Percentiles rank a stretch among this genome's conserved stretches.
These are phyloP conservation scores for Smutsia gigantea DNA, from an alignment of 2,797 vertebrate genomes.

Conservation along the genomic window DNA sequence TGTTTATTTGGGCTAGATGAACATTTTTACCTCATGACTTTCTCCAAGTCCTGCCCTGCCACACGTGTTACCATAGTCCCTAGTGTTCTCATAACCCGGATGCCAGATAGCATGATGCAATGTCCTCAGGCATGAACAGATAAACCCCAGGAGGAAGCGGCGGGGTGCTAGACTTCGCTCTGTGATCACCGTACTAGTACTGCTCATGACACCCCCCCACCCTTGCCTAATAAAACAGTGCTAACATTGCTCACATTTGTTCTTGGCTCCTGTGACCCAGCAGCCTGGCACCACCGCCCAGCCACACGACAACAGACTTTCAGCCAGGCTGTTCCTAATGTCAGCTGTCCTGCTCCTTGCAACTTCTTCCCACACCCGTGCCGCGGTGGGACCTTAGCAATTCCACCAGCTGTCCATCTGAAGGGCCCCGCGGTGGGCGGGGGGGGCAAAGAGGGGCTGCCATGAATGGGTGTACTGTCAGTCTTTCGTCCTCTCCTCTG, in stretches of 20 bases:
- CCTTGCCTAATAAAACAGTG: slow-evolving; percentile 14
- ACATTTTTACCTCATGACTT: background rate
- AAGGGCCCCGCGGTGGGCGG: background rate
- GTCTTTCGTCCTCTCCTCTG: slow-evolving; percentile 29
- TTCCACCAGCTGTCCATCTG: background rate
- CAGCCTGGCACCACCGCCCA: slow-evolving; percentile 11
- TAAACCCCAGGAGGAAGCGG: background rate
- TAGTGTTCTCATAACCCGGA: background rate
- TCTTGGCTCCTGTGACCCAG: slow-evolving; percentile 14
- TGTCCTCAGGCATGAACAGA: background rate
- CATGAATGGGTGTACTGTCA: slow-evolving; percentile 25
- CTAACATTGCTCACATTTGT: background rate
- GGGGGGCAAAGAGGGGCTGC: background rate
- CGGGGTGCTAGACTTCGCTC: background rate
- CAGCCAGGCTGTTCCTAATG: slow-evolving; percentile 22
- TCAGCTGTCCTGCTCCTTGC: background rate
- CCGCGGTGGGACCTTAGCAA: background rate
- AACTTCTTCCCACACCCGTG: slow-evolving; percentile 17
- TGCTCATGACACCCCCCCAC: background rate
- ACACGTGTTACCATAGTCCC: background rate
- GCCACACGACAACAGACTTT: background rate
- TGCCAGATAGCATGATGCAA: fast-evolving
- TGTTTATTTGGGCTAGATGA: background rate
- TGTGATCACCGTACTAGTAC: fast-evolving
- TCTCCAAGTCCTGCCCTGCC: background rate